Conservation (phyloP, 1,140 invertebrate species). For the Conus betulinus region DNA sequence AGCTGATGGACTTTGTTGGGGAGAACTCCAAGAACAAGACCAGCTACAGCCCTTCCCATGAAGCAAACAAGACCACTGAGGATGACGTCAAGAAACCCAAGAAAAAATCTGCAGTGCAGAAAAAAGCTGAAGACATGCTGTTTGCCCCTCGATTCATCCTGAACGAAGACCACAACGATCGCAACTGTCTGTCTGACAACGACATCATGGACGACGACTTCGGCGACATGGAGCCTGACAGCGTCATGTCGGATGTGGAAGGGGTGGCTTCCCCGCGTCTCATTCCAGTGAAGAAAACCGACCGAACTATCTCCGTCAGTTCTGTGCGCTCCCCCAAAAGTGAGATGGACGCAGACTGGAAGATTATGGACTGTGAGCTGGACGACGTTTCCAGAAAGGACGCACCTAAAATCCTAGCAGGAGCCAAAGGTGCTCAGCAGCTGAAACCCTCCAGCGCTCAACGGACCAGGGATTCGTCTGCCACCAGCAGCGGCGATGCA, state of each 20-base stretch:
- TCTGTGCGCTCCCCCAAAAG: neutral
- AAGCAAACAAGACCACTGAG: neutral
- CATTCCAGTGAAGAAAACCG: constrained; percentile 20
- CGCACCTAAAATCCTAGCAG: constrained; percentile 24
- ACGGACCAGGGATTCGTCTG: neutral
- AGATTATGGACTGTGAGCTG: constrained; percentile 22
- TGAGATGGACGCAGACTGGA: neutral
- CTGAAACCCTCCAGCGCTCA: neutral
- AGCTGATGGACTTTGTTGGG: constrained; percentile 13
- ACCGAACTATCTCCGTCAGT: neutral
- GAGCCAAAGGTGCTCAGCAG: constrained; percentile 32
- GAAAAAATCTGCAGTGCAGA: constrained; percentile 9
- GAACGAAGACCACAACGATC: constrained; percentile 5
- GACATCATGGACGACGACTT: constrained; percentile 33
- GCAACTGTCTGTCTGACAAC: constrained; percentile 32
- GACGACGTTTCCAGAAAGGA: constrained; percentile 28
- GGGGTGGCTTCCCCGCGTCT: constrained; percentile 23
- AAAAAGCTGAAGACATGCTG: constrained; percentile 20
- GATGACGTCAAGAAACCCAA: neutral
- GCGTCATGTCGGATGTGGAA: constrained; percentile 38
- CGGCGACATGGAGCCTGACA: constrained; percentile 37
- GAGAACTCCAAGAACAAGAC: constrained; percentile 3
- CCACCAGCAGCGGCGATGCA: neutral
- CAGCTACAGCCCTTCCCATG: neutral
- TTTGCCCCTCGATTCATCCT: neutral